Percentiles rank a stretch among this genome's conserved stretches.
Conservation (phyloP, 2,888 invertebrate genomes). For the Branchellion lobata region DNA sequence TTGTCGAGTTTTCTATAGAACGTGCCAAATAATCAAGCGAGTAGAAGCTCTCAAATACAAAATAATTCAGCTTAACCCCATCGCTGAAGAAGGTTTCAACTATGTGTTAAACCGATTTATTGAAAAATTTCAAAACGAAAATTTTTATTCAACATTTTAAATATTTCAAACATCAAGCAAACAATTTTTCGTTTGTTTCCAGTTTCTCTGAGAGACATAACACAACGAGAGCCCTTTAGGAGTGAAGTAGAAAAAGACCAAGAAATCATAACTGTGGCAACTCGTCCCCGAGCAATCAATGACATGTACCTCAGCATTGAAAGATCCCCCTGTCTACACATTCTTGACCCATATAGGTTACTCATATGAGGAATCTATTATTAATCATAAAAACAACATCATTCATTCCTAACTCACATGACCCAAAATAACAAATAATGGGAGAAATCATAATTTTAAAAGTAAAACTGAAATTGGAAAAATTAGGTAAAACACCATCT, state of each 20-base stretch:
- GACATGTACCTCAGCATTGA: slow-evolving; percentile 89
- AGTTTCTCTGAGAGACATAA: slow-evolving; percentile 90
- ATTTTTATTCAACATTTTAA: no score
- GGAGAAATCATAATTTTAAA: no score
- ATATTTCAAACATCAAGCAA: no score
- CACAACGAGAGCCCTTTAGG: slow-evolving; percentile 93
- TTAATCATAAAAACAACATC: no score
- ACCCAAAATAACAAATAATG: no score
- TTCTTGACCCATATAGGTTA: slow-evolving; percentile 88
- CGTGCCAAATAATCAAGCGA: slow-evolving; percentile 71
- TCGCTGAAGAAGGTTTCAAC: slow-evolving; percentile 85
- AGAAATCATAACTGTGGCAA: slow-evolving; percentile 82
- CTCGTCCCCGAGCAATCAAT: slow-evolving; percentile 91
- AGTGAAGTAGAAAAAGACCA: slow-evolving; percentile 91
- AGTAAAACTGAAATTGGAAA: no score
- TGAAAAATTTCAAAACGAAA: no score
- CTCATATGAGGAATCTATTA: no score
- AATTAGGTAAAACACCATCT: no score
- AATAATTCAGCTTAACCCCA: slow-evolving; percentile 91
- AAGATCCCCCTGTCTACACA: slow-evolving; percentile 90
- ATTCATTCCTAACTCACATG: no score
- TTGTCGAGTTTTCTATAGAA: slow-evolving; percentile 80
- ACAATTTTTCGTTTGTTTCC: no score
- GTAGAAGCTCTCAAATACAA: slow-evolving; percentile 90
- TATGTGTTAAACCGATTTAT: no score